Evolutionary conservation across 2,888 invertebrate genomes (phyloP).

Genomic region (Mermis nigrescens): DNA sequence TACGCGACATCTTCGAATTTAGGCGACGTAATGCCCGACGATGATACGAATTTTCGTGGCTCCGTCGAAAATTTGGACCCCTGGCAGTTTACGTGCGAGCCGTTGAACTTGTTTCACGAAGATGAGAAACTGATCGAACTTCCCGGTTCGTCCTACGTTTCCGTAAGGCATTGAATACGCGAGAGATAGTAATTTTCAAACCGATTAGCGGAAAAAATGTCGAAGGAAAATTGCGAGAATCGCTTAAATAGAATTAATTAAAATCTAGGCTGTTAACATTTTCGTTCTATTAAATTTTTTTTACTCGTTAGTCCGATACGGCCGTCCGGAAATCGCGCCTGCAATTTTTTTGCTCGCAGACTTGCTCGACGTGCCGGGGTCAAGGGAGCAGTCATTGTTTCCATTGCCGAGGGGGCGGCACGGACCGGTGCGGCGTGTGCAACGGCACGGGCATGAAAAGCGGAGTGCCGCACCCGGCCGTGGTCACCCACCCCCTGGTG

Average conservation of each 20-base stretch:
- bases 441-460: conserved; percentile 32
- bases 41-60: conserved; percentile 17
- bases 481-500: conserved; percentile 30
- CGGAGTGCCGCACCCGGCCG: conserved; percentile 31
- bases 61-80: conserved; percentile 13
- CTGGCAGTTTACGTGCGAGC: conserved; percentile 16
- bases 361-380: conserved; percentile 24
- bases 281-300: too few relatives aligned
- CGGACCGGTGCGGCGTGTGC: conserved; percentile 29
- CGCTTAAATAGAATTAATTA: too few relatives aligned
- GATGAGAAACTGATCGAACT: conserved; percentile 8
- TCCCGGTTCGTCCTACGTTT: conserved; percentile 8
- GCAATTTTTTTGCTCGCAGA: background rate
- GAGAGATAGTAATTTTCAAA: too few relatives aligned
- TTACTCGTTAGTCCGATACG: too few relatives aligned
- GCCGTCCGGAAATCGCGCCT: too few relatives aligned
- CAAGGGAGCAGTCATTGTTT: conserved; percentile 28
- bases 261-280: too few relatives aligned
- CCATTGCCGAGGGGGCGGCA: conserved; percentile 28
- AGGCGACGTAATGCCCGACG: too few relatives aligned
- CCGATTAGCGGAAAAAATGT: too few relatives aligned
- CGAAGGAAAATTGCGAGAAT: too few relatives aligned
- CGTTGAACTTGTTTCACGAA: conserved; percentile 7
- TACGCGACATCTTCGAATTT: too few relatives aligned
- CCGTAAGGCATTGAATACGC: background rate